Evolutionary conservation across 1,140 invertebrate genomes (phyloP), one percentile per base, ranked within the genome.

Genomic region (Drosophila burlai): DNA sequence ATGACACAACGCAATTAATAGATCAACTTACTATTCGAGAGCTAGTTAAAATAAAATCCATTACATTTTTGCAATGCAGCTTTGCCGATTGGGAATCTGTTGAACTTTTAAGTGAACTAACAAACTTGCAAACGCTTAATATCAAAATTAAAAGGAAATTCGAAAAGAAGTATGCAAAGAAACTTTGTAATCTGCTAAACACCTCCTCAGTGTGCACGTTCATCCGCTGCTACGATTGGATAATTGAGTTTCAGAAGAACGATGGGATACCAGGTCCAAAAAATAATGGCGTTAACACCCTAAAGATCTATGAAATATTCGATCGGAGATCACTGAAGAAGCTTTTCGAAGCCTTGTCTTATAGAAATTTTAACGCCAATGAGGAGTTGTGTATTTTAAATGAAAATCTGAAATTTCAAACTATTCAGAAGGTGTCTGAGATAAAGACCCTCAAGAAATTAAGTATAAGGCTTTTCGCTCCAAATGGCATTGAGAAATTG

Each of bases 401-500:
- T 9, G 4, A 0, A 0, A 0, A 6, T 5, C 8, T 4, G 3
- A 0, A 26, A 9, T 62, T 62, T 31, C 0, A 13, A 9, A 10
- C 50, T 18, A 52, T 62, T 8, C n/a, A 8, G 4, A 50, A 62
- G 24, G 31, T 62, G 46, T 16, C 45, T 6, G 31, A 52, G 6
- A 36, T 62, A 16, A 21, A 38, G n/a, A 50, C 21, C 10, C 31
- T 50, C 4, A 62, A 24, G 21, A 36, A 47, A 26, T 21, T 49
- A 2, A 36, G 3, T 11, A 13, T 21, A 2, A 16, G 21, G 36
- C 9, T 21, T 5, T 4, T 1, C 16, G 15, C 9, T 26, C 16
- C 21, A 13, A 24, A 31, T n/a, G 59, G 59, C 3, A 50, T 61
- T 36, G 31, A 61, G 29, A 61, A 36, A 15, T 34, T 61, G 45